Conservation (phyloP, 2,113 vertebrate genomes). For the Dunckerocampus dactyliophorus region DNA sequence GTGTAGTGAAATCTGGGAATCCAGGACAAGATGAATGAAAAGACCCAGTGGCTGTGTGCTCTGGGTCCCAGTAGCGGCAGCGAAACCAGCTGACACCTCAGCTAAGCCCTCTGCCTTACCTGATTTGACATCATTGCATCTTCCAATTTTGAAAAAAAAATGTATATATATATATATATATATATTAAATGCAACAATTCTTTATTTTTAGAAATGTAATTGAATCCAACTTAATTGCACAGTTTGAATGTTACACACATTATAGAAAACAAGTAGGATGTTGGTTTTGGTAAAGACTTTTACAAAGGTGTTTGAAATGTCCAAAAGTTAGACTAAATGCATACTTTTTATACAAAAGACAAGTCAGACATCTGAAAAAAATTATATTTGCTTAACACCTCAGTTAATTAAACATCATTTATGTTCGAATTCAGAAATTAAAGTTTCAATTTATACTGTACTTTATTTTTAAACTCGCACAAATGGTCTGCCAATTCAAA, state of each 20-base stretch:
- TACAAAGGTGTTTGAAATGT: conserved; percentile 2
- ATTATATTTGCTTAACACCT: background rate
- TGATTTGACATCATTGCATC: conserved; percentile 8
- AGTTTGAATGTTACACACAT: background rate
- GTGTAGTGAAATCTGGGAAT: conserved; percentile 49
- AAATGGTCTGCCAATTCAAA: background rate
- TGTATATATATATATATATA: too few species aligned
- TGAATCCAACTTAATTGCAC: background rate
- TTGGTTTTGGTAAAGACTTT: background rate
- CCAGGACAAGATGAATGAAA: conserved; percentile 36
- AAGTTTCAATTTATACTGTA: background rate
- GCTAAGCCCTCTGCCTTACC: conserved; percentile 7
- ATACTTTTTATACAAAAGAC: background rate
- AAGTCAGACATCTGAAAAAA: conserved; percentile 1
- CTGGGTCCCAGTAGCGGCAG: conserved; percentile 45
- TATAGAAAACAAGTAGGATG: background rate
- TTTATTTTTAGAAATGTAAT: background rate
- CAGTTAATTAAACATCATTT: background rate
- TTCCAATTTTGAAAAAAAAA: too few species aligned
- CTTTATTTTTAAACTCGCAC: background rate
- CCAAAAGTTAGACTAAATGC: background rate
- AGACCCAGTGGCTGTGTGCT: conserved; percentile 32
- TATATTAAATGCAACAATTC: background rate
- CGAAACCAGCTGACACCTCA: conserved; percentile 29
- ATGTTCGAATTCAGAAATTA: background rate